phyloP scores from a whole-genome alignment of 2,888 invertebrate genomes.

The Dryobota labecula region DNA sequence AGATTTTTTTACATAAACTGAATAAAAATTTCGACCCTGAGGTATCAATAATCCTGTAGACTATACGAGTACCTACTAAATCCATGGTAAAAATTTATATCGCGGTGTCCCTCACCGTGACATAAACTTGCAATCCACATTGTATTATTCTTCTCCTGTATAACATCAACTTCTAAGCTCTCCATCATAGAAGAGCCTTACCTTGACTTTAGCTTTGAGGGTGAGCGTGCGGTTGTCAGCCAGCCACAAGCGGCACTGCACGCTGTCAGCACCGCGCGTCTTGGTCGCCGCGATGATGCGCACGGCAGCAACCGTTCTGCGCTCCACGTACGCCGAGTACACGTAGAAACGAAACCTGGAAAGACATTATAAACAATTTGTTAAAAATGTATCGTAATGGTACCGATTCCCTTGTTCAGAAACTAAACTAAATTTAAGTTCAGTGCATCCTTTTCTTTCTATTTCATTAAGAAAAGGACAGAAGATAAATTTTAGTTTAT shows the following conservation, averaged over 20 bases:
- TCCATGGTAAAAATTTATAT: neutral
- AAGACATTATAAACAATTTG: neutral
- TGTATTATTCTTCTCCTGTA: neutral
- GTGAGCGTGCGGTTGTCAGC: conserved; percentile 91
- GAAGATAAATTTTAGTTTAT: no score
- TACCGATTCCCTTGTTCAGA: no score
- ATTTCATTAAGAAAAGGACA: no score
- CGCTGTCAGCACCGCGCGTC: conserved; percentile 95
- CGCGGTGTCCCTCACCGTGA: neutral
- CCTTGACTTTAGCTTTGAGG: conserved; percentile 94
- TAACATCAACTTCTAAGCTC: neutral
- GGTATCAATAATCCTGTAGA: neutral
- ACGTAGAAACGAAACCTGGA: conserved; percentile 96
- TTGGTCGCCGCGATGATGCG: conserved; percentile 97
- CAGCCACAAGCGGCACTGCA: conserved; percentile 95
- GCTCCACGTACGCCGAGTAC: conserved; percentile 97
- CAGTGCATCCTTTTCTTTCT: no score
- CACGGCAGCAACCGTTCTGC: conserved; percentile 92
- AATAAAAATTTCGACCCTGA: neutral
- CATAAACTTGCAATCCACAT: no score
- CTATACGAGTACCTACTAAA: neutral
- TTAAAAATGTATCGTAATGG: neutral
- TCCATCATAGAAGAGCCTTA: conserved; percentile 53
- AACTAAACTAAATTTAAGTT: no score
- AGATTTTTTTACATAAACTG: neutral